A percentile compares a stretch with the other conserved stretches of the same genome.
Conservation (phyloP, 2,113 vertebrate genomes). For the Tachycineta bicolor region DNA sequence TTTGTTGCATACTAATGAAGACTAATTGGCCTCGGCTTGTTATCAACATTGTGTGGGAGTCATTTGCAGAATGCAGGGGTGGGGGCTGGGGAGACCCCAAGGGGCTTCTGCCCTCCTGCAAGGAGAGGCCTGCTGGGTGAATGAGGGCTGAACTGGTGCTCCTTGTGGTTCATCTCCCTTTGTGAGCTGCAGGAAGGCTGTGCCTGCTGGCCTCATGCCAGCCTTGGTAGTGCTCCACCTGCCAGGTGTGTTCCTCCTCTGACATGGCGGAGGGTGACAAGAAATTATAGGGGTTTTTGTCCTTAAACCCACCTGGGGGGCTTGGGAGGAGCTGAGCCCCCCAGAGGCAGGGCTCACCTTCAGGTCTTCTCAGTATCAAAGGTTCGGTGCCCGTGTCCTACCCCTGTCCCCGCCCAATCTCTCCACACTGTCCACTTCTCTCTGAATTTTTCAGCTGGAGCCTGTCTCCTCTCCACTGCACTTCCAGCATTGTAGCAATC, state of each 20-base stretch:
- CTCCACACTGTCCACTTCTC: fast-evolving
- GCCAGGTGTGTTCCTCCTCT: not conserved
- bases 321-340: not conserved
- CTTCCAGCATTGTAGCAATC: not conserved
- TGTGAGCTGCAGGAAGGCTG: not conserved
- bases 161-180: not conserved
- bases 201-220: not conserved
- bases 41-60: not conserved
- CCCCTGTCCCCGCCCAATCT: fast-evolving
- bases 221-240: not conserved
- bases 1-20: conserved; percentile 71
- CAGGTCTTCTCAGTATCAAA: not conserved
- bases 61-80: not conserved
- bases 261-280: not conserved
- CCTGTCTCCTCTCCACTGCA: not conserved
- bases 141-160: not conserved
- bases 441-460: not conserved
- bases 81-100: not conserved
- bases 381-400: not conserved
- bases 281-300: not conserved
- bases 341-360: not conserved
- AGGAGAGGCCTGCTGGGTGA: not conserved
- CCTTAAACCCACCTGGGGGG: not conserved
- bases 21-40: conserved; percentile 48
- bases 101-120: not conserved